Percentiles rank a stretch among this genome's conserved stretches.
Evolutionary conservation across 2,888 invertebrate genomes (phyloP).

Genomic region (Machimus rusticus): DNA sequence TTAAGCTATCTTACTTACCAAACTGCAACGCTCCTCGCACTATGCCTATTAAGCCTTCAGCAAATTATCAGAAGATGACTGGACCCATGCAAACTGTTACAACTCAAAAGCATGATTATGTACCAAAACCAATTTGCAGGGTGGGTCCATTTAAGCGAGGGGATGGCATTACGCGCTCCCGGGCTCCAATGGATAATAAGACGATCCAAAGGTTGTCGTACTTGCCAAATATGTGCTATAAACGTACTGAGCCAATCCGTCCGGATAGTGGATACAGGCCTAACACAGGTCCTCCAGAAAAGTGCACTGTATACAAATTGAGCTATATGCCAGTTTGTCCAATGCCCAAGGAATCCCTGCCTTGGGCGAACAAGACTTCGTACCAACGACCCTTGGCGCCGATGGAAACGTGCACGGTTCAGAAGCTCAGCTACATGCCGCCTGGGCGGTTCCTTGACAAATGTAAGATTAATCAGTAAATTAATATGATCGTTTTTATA

Average conservation of each 20-base stretch:
- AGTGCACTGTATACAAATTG: constrained; percentile 67
- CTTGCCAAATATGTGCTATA: constrained; percentile 52
- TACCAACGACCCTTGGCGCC: constrained; percentile 57
- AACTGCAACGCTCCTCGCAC: constrained; percentile 67
- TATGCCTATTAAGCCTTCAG: constrained; percentile 69
- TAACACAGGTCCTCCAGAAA: constrained; percentile 56
- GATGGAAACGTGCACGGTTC: constrained; percentile 66
- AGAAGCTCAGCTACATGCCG: constrained; percentile 70
- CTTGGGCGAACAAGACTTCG: constrained; percentile 56
- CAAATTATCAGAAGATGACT: constrained; percentile 67
- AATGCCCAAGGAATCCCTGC: constrained; percentile 56
- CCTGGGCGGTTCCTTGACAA: constrained; percentile 59
- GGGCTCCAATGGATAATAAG: constrained; percentile 56
- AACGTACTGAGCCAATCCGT: constrained; percentile 49
- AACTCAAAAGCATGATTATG: constrained; percentile 77
- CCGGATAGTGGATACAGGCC: constrained; percentile 32
- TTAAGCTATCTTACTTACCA: constrained; percentile 67
- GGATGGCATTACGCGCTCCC: constrained; percentile 54
- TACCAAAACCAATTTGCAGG: constrained; percentile 67
- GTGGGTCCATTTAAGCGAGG: constrained; percentile 55
- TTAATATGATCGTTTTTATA: neutral
- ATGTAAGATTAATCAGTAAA: neutral
- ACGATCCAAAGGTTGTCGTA: constrained; percentile 60
- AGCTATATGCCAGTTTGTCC: constrained; percentile 65
- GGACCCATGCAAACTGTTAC: constrained; percentile 77